Base-by-base conservation (phyloP, 2,797 vertebrate species). In the Coregonus sp. region DNA sequence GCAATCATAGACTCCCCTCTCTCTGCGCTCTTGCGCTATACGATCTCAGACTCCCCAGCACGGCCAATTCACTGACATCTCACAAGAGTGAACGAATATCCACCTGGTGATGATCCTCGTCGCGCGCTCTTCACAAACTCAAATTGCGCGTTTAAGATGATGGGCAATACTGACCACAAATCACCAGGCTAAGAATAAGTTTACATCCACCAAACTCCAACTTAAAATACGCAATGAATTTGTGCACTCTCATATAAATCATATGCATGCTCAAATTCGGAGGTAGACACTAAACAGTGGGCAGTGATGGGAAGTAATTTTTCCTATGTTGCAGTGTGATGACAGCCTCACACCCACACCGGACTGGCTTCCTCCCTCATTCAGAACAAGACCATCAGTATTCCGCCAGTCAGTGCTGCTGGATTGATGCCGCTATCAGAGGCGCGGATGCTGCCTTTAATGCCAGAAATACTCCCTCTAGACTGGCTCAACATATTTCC, bases 351-450 rank as follows among this genome's bases (percentile, higher is more conserved):
- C n/a, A 72, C 51, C 84, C 87, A 86, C 89, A 89, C 90, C 88
- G 88, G 89, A 90, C 88, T 87, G 86, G 88, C 73, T 63, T 56
- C 72, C 56, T 73, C 78, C 37, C n/a, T 84, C 75, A 81, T n/a
- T 85, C 76, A 81, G 61, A 80, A 80, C 84, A 77, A 85, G 82
- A 80, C 76, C 61, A 25, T 78, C 76, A 81, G 85, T 71, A 81
- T 78, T 88, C 84, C 82, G 78, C 75, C 83, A 80, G 81, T 89
- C 86, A 83, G 86, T 84, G 88, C 75, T 51, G 85, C 78, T 85
- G 82, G 86, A 77, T 69, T 74, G 80, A 73, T 72, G 81, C 78
- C 75, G 86, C 79, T 59, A 33, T 33, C 89, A 84, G 81, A 85
- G 75, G 79, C 86, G 85, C 80, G 76, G 86, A 83, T 78, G 82